Evolutionary conservation across 2,797 vertebrate genomes (phyloP).

Genomic region (Mycteria americana): DNA sequence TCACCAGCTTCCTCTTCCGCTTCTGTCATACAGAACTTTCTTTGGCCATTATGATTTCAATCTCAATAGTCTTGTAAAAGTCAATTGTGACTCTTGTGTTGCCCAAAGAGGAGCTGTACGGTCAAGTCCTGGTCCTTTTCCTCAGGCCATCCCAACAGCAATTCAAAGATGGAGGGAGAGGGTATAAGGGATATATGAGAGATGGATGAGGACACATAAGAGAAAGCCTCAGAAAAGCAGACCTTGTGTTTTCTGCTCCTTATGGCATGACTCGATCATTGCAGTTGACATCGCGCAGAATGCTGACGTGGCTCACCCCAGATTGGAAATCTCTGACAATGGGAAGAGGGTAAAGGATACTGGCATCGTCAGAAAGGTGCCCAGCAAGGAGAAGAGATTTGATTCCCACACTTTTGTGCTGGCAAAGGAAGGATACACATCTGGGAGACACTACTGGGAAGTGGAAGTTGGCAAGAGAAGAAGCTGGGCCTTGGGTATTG

Average conservation of each 20-base stretch:
- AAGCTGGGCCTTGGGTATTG: neutral
- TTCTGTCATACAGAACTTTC: no score
- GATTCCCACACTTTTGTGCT: neutral
- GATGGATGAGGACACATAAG: neutral
- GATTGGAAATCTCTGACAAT: neutral
- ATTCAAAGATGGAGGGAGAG: neutral
- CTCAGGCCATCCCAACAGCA: neutral
- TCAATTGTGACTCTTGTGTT: neutral
- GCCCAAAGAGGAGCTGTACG: no score
- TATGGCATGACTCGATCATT: neutral
- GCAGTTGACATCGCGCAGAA: neutral
- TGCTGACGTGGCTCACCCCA: neutral
- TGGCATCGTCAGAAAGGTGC: neutral
- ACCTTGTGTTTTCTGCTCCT: neutral
- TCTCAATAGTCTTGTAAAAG: no score
- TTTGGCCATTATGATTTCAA: neutral
- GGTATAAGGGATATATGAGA: no score
- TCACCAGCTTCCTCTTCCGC: neutral
- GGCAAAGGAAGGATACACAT: neutral
- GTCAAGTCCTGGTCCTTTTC: no score
- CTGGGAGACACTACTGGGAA: neutral
- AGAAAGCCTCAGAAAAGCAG: neutral
- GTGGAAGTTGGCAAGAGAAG: neutral
- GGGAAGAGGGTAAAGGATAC: neutral
- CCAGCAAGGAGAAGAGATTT: neutral